Evolutionary conservation across 2,797 vertebrate species (phyloP).

Genomic region (Falco naumanni): DNA sequence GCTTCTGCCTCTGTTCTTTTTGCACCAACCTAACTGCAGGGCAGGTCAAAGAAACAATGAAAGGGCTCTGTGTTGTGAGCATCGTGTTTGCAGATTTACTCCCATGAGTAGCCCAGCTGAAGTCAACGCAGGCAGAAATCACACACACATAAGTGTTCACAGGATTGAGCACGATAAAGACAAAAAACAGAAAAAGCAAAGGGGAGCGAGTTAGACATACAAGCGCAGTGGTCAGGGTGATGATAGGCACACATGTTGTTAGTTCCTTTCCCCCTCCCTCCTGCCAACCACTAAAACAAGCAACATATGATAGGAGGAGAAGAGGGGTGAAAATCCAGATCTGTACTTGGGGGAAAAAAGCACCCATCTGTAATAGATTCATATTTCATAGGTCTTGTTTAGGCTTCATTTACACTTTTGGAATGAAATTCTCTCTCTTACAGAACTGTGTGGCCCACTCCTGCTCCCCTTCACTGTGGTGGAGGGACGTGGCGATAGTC

Average conservation of each 20-base stretch:
- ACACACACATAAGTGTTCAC: fast-evolving
- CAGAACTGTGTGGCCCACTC: not conserved
- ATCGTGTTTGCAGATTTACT: not conserved
- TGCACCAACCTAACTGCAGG: not conserved
- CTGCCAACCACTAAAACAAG: slow-evolving; percentile 65
- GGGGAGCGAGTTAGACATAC: not conserved
- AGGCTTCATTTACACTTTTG: not conserved
- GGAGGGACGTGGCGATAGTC: not conserved
- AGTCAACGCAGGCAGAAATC: not conserved
- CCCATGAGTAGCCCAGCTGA: not conserved
- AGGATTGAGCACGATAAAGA: not conserved
- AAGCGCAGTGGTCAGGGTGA: slow-evolving; percentile 63
- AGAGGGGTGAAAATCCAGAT: slow-evolving; percentile 40
- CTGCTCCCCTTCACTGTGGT: not conserved
- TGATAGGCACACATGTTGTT: slow-evolving; percentile 68
- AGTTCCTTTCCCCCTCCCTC: slow-evolving; percentile 67
- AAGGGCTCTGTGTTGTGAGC: not conserved
- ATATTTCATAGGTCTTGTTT: slow-evolving; percentile 31
- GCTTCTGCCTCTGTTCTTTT: not conserved
- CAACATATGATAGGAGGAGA: slow-evolving; percentile 55
- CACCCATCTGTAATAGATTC: slow-evolving; percentile 27
- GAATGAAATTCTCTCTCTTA: not conserved
- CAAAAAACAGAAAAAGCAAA: slow-evolving; percentile 30
- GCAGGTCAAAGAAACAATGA: not conserved
- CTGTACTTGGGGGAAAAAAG: not conserved